Conservation (phyloP, 2,113 vertebrate species). For the Laticauda colubrina region DNA sequence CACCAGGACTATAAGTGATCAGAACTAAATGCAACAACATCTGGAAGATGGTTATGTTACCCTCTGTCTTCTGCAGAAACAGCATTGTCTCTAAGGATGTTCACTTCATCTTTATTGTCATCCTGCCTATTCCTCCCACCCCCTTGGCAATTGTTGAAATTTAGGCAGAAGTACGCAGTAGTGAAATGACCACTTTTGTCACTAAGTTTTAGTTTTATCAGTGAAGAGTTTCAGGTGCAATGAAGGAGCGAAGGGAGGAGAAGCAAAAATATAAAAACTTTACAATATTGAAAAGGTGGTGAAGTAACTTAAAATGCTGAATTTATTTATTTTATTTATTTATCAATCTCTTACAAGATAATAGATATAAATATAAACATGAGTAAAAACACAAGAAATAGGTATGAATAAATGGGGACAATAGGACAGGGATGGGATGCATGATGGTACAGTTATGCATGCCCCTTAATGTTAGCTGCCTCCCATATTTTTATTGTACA, state of each 20-base stretch:
- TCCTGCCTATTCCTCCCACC: background rate
- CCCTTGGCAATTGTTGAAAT: background rate
- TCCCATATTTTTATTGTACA: background rate
- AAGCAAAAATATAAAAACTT: background rate
- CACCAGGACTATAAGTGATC: background rate
- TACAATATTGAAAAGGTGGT: background rate
- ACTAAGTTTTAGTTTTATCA: background rate
- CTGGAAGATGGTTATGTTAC: background rate
- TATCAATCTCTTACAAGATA: too few species aligned
- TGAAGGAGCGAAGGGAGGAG: background rate
- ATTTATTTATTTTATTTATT: too few species aligned
- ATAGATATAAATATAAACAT: too few species aligned
- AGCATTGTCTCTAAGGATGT: background rate
- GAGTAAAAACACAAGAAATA: too few species aligned
- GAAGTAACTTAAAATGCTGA: background rate
- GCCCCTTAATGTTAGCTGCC: background rate
- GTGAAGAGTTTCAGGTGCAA: background rate
- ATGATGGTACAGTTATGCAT: too few species aligned
- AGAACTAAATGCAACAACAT: background rate
- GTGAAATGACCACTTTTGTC: background rate
- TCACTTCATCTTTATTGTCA: background rate
- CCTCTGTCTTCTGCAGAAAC: background rate
- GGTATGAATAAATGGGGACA: too few species aligned
- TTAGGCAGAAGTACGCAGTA: background rate
- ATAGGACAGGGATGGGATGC: too few species aligned